Conservation (phyloP, 2,113 vertebrate species). For the Oryzias melastigma region DNA sequence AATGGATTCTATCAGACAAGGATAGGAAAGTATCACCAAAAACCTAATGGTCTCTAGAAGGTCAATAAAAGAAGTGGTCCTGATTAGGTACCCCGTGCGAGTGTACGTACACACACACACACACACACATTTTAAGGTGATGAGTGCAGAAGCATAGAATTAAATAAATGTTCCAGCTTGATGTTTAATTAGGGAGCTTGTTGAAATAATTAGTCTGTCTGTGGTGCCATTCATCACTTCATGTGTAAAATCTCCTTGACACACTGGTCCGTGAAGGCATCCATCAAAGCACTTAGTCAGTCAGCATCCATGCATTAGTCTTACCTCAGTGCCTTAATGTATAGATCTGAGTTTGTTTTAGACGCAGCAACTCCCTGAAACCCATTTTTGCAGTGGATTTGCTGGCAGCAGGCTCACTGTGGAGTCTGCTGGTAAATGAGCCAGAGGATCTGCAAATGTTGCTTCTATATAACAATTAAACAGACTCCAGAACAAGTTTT, state of each 20-base stretch:
- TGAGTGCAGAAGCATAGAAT: constrained; percentile 27
- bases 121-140: neutral
- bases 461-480: constrained; percentile 1
- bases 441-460: constrained; percentile 6
- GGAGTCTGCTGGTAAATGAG: constrained; percentile 12
- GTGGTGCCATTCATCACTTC: constrained; percentile 66
- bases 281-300: constrained; percentile 64
- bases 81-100: neutral
- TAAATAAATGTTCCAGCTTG: constrained; percentile 66
- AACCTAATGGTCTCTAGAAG: too few relatives aligned
- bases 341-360: constrained; percentile 27
- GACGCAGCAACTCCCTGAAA: constrained; percentile 18
- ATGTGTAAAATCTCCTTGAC: constrained; percentile 52
- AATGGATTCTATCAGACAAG: too few relatives aligned
- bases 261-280: constrained; percentile 52
- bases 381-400: constrained; percentile 1
- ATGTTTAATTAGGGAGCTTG: constrained; percentile 76
- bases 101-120: neutral
- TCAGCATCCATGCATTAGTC: constrained; percentile 47
- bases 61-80: too few relatives aligned
- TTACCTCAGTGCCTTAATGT: constrained; percentile 39
- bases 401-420: constrained; percentile 1
- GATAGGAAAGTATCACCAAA: too few relatives aligned
- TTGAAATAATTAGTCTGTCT: constrained; percentile 70
- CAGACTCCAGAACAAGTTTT: neutral